Evolutionary conservation across 2,113 vertebrate species (phyloP).

Genomic region (Harpagus bidentatus): DNA sequence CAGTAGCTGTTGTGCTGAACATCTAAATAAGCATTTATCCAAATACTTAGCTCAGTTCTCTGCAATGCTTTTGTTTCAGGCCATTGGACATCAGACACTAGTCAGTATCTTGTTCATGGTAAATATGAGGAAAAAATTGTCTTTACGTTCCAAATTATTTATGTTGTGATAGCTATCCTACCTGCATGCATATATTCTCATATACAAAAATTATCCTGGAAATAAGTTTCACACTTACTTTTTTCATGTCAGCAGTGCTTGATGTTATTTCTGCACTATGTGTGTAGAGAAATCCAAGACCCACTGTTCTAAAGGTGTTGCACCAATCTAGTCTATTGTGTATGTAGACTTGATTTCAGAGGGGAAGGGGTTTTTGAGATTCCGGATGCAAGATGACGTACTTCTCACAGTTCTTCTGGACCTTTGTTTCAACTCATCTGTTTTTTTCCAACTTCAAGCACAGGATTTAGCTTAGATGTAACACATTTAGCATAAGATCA

Average conservation of each 20-base stretch:
- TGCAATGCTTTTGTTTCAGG: background rate
- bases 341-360: background rate
- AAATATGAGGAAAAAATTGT: background rate
- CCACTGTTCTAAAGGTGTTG: background rate
- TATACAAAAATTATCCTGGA: background rate
- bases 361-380: background rate
- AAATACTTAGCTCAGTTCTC: background rate
- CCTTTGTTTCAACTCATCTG: background rate
- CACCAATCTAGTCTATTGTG: background rate
- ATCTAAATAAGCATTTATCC: background rate
- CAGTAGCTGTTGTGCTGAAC: background rate
- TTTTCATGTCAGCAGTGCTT: background rate
- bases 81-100: background rate
- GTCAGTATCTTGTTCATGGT: background rate
- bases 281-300: background rate
- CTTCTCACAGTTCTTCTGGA: background rate
- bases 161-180: background rate
- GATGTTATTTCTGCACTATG: background rate
- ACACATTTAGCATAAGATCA: background rate
- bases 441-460: background rate
- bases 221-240: background rate
- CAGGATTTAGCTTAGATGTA: background rate
- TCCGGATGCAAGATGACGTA: background rate
- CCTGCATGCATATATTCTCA: background rate
- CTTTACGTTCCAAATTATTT: background rate